A percentile compares a stretch with the other conserved stretches of the same genome.
Conservation (phyloP, 2,888 invertebrate species). For the Zaprionus obscuricornis region DNA sequence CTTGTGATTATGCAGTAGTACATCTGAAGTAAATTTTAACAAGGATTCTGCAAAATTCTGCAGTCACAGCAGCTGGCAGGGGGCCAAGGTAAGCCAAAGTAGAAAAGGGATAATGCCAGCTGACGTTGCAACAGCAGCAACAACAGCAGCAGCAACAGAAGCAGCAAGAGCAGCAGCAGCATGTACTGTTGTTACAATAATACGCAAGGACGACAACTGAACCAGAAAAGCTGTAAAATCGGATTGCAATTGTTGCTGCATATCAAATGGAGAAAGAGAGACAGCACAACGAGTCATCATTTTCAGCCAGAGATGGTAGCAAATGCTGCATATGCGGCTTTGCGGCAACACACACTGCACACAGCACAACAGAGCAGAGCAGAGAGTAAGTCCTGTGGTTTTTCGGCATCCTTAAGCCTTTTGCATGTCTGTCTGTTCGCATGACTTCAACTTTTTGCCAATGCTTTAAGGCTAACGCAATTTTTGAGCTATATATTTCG, state of each 20-base stretch:
- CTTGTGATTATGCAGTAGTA: too few relatives aligned
- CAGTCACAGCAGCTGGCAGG: conserved; percentile 7
- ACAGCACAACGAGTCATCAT: neutral
- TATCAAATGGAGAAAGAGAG: neutral
- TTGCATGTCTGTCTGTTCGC: conserved; percentile 48
- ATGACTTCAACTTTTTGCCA: conserved; percentile 31
- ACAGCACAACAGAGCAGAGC: too few relatives aligned
- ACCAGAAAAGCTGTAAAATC: conserved; percentile 27
- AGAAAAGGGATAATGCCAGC: conserved; percentile 35
- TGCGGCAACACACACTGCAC: too few relatives aligned
- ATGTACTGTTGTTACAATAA: too few relatives aligned
- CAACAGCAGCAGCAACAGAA: neutral
- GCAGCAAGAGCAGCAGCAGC: conserved; percentile 1
- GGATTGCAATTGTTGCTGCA: too few relatives aligned
- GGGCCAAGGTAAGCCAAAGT: conserved; percentile 45
- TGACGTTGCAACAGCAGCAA: conserved; percentile 31
- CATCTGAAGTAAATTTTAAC: too few relatives aligned
- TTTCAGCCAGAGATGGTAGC: neutral
- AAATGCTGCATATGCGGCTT: conserved; percentile 6
- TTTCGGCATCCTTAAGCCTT: conserved; percentile 36
- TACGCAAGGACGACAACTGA: conserved; percentile 14
- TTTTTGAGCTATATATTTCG: neutral
- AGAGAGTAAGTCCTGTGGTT: neutral
- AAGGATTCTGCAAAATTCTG: neutral
- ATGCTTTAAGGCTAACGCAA: conserved; percentile 14